phyloP scores from a whole-genome alignment of 2,888 invertebrate species.

The Toxonevra muliebris region DNA sequence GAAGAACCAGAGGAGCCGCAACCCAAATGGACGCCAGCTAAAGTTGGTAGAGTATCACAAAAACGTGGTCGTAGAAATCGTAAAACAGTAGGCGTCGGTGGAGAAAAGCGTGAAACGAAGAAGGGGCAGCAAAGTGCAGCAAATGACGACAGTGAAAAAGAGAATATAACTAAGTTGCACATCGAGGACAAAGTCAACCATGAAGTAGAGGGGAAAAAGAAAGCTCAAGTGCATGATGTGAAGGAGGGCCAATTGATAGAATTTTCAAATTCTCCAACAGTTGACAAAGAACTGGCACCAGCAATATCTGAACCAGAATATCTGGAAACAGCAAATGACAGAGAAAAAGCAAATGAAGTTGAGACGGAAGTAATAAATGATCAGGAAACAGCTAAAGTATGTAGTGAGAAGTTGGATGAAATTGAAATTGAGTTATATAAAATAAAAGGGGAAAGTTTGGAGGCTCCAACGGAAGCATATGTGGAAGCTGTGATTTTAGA shows the following conservation, averaged over 20 bases:
- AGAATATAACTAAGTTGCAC: too few species aligned
- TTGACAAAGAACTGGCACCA: conserved; percentile 18
- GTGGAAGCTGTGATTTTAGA: background rate
- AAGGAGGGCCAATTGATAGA: too few species aligned
- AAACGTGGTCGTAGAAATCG: conserved; percentile 43
- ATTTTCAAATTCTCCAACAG: too few species aligned
- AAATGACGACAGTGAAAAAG: too few species aligned
- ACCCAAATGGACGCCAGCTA: conserved; percentile 49
- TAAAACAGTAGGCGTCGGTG: background rate
- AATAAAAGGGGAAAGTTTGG: conserved; percentile 7
- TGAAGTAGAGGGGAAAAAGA: background rate
- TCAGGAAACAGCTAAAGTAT: too few species aligned
- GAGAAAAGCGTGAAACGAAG: conserved; percentile 6
- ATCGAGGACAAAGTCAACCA: background rate
- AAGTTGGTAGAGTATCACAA: conserved; percentile 51
- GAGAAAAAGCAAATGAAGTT: too few species aligned
- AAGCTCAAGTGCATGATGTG: background rate
- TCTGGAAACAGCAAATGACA: too few species aligned
- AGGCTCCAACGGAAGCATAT: background rate
- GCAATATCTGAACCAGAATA: too few species aligned
- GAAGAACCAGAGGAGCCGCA: background rate
- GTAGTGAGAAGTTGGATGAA: too few species aligned
- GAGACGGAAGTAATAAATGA: too few species aligned
- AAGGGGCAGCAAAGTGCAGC: background rate
- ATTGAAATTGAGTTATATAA: too few species aligned